Percentiles rank a stretch among this genome's conserved stretches.
phyloP scores from a whole-genome alignment of 2,888 invertebrate genomes.

The Cephalotes varians region DNA sequence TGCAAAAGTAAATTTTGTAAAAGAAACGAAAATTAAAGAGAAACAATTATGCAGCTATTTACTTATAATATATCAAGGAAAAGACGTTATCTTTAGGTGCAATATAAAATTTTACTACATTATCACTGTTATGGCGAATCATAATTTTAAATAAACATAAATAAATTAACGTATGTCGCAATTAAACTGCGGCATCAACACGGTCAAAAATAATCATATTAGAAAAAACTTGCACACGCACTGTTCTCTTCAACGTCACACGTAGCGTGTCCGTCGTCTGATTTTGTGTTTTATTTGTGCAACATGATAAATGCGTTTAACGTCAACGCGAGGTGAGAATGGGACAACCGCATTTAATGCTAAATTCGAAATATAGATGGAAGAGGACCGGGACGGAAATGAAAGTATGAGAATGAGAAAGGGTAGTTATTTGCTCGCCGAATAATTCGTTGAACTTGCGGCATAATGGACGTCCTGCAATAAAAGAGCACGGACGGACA shows the following conservation, averaged over 20 bases:
- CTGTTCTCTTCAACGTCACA: background rate
- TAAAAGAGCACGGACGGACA: constrained; percentile 19
- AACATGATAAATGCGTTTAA: constrained; percentile 13
- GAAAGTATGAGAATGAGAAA: constrained; percentile 21
- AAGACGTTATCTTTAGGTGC: background rate
- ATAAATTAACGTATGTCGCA: background rate
- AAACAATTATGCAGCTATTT: background rate
- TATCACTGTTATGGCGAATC: background rate
- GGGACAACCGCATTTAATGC: constrained; percentile 11
- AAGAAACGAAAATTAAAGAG: constrained; percentile 6
- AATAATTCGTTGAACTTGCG: constrained; percentile 24
- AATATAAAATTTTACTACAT: constrained; percentile 10
- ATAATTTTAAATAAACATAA: constrained; percentile 5
- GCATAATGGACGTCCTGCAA: background rate
- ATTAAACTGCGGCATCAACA: background rate
- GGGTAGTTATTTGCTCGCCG: constrained; percentile 5
- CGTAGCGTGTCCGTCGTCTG: background rate
- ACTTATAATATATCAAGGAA: background rate
- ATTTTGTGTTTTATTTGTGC: constrained; percentile 1
- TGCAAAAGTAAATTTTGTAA: background rate
- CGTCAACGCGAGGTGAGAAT: constrained; percentile 19
- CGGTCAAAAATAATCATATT: background rate
- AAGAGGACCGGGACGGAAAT: constrained; percentile 12
- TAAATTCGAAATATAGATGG: constrained; percentile 28
- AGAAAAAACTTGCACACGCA: background rate